phyloP scores from a whole-genome alignment of 2,888 invertebrate genomes.

The Heliconius erato region DNA sequence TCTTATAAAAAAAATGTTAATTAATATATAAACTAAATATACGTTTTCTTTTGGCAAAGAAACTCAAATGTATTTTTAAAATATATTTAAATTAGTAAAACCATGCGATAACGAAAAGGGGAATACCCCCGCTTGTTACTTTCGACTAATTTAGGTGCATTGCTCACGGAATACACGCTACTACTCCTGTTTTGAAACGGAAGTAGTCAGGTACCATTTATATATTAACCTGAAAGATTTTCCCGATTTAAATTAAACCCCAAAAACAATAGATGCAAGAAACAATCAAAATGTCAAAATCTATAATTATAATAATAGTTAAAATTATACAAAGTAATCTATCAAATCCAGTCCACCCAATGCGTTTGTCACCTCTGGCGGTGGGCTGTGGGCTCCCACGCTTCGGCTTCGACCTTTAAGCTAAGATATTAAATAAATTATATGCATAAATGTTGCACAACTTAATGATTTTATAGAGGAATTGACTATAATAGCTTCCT shows the following conservation, averaged over 20 bases:
- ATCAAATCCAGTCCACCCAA: slow-evolving; percentile 69
- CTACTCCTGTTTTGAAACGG: background rate
- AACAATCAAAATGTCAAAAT: background rate
- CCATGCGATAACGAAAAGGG: background rate
- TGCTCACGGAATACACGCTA: background rate
- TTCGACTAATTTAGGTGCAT: background rate
- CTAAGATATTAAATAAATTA: slow-evolving; percentile 61
- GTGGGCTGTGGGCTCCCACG: slow-evolving; percentile 73
- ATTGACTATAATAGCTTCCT: slow-evolving; percentile 69
- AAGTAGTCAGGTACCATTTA: background rate
- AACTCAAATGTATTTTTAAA: too few relatives aligned
- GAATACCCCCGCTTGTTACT: background rate
- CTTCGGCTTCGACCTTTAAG: slow-evolving; percentile 71
- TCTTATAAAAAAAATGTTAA: too few relatives aligned
- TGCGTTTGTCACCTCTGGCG: slow-evolving; percentile 64
- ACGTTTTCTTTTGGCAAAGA: too few relatives aligned
- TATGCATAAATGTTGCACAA: slow-evolving; percentile 22
- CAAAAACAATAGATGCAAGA: background rate
- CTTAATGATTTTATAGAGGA: slow-evolving; percentile 61
- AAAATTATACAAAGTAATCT: slow-evolving; percentile 65
- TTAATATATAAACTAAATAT: too few relatives aligned
- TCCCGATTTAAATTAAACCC: too few relatives aligned
- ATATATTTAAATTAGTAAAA: background rate
- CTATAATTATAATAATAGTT: background rate
- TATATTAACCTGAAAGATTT: too few relatives aligned